A percentile compares a stretch with the other conserved stretches of the same genome.
Evolutionary conservation across 2,888 invertebrate genomes (phyloP).

Genomic region (Rhogogaster chlorosoma): DNA sequence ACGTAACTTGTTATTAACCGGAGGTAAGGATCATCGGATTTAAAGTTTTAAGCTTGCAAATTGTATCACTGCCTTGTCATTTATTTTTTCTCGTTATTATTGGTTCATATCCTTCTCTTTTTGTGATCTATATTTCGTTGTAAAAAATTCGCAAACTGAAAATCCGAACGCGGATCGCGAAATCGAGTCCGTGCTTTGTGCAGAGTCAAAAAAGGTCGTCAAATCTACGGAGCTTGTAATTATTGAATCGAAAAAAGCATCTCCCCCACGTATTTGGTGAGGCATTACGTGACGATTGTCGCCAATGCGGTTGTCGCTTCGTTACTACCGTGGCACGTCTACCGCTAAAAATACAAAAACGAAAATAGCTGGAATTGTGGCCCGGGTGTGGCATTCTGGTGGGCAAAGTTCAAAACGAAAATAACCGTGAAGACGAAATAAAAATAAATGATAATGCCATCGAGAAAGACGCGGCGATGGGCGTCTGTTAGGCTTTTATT

Average conservation of each 20-base stretch:
- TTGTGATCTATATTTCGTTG: background rate
- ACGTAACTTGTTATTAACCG: background rate
- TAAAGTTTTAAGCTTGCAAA: background rate
- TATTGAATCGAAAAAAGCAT: conserved; percentile 7
- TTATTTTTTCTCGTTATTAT: background rate
- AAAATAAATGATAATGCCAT: conserved; percentile 48
- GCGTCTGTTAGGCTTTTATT: background rate
- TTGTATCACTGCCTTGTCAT: background rate
- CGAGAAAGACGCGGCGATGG: conserved; percentile 14
- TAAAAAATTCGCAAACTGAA: background rate
- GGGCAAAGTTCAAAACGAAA: conserved; percentile 68
- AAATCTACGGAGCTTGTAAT: conserved; percentile 14
- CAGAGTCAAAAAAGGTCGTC: background rate
- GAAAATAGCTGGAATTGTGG: conserved; percentile 59
- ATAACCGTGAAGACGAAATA: conserved; percentile 63
- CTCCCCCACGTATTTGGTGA: conserved; percentile 14
- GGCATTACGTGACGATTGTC: conserved; percentile 50
- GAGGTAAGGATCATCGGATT: no score
- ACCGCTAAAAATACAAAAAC: conserved; percentile 49
- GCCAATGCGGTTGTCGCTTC: conserved; percentile 48
- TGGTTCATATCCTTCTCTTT: background rate
- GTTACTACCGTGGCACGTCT: conserved; percentile 29
- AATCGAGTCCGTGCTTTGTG: background rate
- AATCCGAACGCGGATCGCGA: background rate
- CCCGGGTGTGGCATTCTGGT: conserved; percentile 67